These are phyloP conservation scores for Nibea albiflora DNA, from an alignment of 2,113 vertebrate genomes.

Conservation along the genomic window DNA sequence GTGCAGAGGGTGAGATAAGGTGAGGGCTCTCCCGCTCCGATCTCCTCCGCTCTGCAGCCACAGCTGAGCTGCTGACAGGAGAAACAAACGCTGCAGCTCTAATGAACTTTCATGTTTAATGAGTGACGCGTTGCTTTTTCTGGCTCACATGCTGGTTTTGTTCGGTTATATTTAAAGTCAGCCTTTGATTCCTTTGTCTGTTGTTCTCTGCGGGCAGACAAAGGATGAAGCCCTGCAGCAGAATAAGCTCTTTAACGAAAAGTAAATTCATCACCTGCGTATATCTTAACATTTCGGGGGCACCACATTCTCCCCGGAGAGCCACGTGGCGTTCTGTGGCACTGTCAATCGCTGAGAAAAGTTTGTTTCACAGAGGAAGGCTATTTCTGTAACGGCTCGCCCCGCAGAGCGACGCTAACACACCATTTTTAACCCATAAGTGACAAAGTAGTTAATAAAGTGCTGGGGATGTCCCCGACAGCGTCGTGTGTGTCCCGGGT, in stretches of 20 bases:
- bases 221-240: slow-evolving; percentile 4
- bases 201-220: not conserved
- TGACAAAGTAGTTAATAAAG: slow-evolving; percentile 13
- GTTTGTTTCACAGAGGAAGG: slow-evolving; percentile 1
- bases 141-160: not conserved
- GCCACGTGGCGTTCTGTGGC: not conserved
- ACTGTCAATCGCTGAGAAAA: not conserved
- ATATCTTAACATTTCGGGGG: slow-evolving; percentile 9
- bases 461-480: not conserved
- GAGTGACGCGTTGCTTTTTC: not conserved
- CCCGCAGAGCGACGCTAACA: not conserved
- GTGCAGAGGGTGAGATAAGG: slow-evolving; percentile 39
- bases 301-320: slow-evolving; percentile 6
- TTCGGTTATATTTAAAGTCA: not conserved
- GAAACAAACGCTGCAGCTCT: not conserved
- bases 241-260: slow-evolving; percentile 18
- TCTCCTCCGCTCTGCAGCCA: slow-evolving; percentile 16
- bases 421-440: not conserved
- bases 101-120: slow-evolving; percentile 13
- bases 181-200: not conserved
- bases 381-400: not conserved
- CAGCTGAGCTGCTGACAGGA: slow-evolving; percentile 11
- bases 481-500: not conserved
- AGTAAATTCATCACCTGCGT: slow-evolving; percentile 18
- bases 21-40: slow-evolving; percentile 35